phyloP scores from a whole-genome alignment of 2,888 invertebrate genomes.

The Drosophila neutralis region DNA sequence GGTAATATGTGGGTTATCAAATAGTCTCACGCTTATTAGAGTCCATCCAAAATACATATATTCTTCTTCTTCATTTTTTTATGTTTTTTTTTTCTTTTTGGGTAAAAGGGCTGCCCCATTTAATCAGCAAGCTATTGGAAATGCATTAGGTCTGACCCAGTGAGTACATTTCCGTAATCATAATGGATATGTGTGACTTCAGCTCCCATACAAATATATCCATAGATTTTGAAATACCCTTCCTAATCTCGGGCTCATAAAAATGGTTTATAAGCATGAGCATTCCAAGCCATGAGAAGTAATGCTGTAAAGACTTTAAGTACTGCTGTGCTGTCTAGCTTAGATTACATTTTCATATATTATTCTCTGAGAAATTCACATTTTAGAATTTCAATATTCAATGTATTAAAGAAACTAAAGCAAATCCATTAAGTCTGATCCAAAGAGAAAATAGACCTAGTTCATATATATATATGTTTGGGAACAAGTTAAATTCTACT shows the following conservation, averaged over 20 bases:
- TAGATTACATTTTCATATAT: too few relatives aligned
- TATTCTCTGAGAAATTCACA: too few relatives aligned
- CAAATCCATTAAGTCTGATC: too few relatives aligned
- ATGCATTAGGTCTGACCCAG: slow-evolving; percentile 10
- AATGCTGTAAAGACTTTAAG: neutral
- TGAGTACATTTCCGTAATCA: slow-evolving; percentile 3
- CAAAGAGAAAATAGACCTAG: too few relatives aligned
- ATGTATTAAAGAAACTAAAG: too few relatives aligned
- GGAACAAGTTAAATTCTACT: too few relatives aligned
- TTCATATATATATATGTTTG: too few relatives aligned
- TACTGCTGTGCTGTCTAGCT: neutral
- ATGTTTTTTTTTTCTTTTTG: neutral
- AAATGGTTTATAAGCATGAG: neutral
- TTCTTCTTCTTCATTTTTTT: neutral
- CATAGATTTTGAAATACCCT: neutral
- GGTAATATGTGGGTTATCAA: slow-evolving; percentile 44
- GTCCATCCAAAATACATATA: neutral
- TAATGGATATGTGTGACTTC: neutral
- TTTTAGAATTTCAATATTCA: neutral
- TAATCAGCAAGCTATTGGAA: slow-evolving; percentile 6
- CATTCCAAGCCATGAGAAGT: neutral
- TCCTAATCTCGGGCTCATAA: neutral
- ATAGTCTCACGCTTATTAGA: slow-evolving; percentile 41
- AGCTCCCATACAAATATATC: neutral
- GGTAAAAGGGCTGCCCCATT: slow-evolving; percentile 1